Evolutionary conservation across 2,888 invertebrate genomes (phyloP).

Genomic region (Argyresthia albistria): DNA sequence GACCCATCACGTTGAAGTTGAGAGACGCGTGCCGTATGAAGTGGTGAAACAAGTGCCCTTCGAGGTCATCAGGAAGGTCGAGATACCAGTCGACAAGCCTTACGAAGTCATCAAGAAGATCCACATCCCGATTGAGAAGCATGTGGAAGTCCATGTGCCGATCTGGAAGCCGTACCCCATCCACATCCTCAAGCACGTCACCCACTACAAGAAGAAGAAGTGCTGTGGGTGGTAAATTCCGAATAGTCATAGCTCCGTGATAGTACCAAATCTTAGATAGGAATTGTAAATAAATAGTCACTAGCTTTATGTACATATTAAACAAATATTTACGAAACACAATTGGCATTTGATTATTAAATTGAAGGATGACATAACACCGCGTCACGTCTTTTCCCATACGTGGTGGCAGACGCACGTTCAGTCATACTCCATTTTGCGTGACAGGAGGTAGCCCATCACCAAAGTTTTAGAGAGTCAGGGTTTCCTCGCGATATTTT

Average conservation of each 20-base stretch:
- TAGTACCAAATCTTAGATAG: slow-evolving; percentile 37
- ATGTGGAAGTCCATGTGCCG: slow-evolving; percentile 53
- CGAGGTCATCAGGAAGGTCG: slow-evolving; percentile 56
- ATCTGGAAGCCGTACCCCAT: slow-evolving; percentile 63
- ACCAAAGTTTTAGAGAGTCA: no score
- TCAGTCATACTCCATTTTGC: no score
- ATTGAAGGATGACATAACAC: no score
- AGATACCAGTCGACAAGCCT: slow-evolving; percentile 51
- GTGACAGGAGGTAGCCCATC: no score
- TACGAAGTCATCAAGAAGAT: slow-evolving; percentile 61
- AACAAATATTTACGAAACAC: background rate
- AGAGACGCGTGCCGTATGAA: slow-evolving; percentile 54
- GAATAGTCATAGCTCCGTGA: slow-evolving; percentile 24
- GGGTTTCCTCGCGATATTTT: no score
- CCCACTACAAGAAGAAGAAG: slow-evolving; percentile 63
- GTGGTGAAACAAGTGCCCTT: slow-evolving; percentile 53
- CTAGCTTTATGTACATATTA: slow-evolving; percentile 44
- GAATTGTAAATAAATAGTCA: slow-evolving; percentile 33
- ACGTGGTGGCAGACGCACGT: no score
- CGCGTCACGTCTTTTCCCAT: no score
- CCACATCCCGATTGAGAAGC: slow-evolving; percentile 53
- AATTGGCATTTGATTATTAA: no score
- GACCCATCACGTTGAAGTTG: slow-evolving; percentile 53
- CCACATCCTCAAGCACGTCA: slow-evolving; percentile 63
- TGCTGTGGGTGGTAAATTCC: slow-evolving; percentile 42